Evolutionary conservation across 2,888 invertebrate genomes (phyloP), one percentile per base, ranked within the genome.

Genomic region (Heliconius aoede): DNA sequence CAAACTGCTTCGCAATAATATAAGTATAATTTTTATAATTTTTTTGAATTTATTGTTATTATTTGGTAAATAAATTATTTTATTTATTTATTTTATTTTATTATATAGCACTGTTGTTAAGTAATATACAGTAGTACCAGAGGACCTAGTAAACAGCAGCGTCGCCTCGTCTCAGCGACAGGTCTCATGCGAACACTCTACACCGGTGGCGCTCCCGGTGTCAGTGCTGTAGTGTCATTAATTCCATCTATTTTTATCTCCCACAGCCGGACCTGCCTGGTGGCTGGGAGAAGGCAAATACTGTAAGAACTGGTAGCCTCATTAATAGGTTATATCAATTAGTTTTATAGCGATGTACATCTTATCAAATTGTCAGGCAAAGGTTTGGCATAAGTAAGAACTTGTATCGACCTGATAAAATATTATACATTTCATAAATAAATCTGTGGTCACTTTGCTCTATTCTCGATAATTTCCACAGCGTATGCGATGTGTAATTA

Each of bases 181-280:
- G 18, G 21, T 30, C 61, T 32, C 32, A 69, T 74, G 74, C 74
- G 62, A 69, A 74, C 68, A 46, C 24, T 74, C 68, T 61, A 74
- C 24, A 75, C 74, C 51, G 69, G 74, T 71, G 60, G 74, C 69
- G 55, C 69, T 40, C 13, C 26, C 51, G 26, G 65, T 73, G 13
- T 13, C 36, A 40, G 36, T 40, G 13, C 13, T n/a, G n/a, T n/a
- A 11, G 55, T 51, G 30, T 64, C 40, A 46, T 26, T 69, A 61
- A 69, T 74, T 72, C 15, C 32, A 74, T 69, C 21, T 74, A 51
- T 69, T 62, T 74, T 74, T 74, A 69, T 74, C 51, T 40, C 61
- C 32, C 51, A 26, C 46, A 30, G 36, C 40, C 11, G 46, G 30
- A 24, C 15, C 36, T 32, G 26, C 4, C 51, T 18, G 28, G 65